Base-by-base conservation (phyloP, 2,113 vertebrate genomes). In the Trinectes maculatus region DNA sequence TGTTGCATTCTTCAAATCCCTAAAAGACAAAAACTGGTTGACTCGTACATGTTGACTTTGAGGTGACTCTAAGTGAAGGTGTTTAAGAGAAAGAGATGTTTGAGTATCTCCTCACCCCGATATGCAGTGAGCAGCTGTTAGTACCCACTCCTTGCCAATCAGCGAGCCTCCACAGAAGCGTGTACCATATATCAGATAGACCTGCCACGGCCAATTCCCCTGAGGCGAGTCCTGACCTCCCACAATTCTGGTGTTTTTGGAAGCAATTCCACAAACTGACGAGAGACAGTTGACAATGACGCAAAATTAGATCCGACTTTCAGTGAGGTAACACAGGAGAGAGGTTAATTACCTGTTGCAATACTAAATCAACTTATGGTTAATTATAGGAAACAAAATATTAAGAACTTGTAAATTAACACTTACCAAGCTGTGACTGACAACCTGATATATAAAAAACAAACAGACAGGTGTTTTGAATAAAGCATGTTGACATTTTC, bases 121-220 rank as follows among this genome's bases (percentile, higher is more conserved):
- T 0, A 13, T 0, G 59, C 85, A 83, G 55, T 70, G 59, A 25
- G 73, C 70, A 6, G 70, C 66, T 2, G 85, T 85, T 63, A 85
- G 19, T 24, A 87, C 71, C 85, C 85, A 83, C 12, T 63, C 18
- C 3, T 53, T 0, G 25, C 2, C 56, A 5, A 87, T 80, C 0
- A 87, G 59, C 1, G 76, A 67, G 1, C 85, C 85, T 28, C 26
- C 58, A 28, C 82, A 81, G 8, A 1, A 1, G 0, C 2, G 15
- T 0, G 0, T 0, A 0, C 1, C 21, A 0, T 1, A 1, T 0
- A 0, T 2, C 2, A 87, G 15, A 16, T 1, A 3, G 8, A 1
- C 82, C 3, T 52, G 55, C 82, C 82, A 87, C 8, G 79, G 77
- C 82, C 79, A 87, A 4, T 0, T 19, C 33, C 34, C 70, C 3